Conservation (phyloP, 2,113 vertebrate species). For the Microcebus jonahi region DNA sequence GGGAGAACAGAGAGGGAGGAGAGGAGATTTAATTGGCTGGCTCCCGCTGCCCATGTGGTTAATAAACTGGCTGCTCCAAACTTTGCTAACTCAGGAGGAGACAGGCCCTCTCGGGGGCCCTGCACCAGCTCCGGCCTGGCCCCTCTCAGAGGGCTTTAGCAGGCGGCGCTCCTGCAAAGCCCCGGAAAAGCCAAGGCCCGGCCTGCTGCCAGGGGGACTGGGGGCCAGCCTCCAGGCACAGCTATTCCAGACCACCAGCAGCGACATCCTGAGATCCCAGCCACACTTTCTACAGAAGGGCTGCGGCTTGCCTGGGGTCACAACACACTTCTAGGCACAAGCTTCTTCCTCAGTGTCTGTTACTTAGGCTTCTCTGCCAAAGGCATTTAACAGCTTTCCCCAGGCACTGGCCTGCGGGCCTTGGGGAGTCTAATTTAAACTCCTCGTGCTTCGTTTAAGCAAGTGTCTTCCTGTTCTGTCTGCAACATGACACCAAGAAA, state of each 20-base stretch:
- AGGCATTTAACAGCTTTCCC: not conserved
- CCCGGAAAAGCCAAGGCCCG: not conserved
- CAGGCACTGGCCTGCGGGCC: not conserved
- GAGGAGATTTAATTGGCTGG: slow-evolving; percentile 67
- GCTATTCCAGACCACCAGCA: not conserved
- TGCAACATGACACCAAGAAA: not conserved
- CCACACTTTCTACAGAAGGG: not conserved
- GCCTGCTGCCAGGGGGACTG: fast-evolving
- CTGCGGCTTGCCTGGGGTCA: not conserved
- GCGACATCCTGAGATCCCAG: not conserved
- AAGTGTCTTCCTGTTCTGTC: not conserved
- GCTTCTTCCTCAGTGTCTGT: not conserved
- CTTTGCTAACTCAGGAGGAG: slow-evolving; percentile 50
- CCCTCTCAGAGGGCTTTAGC: not conserved
- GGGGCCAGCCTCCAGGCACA: not conserved
- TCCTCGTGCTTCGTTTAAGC: not conserved
- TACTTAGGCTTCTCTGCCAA: not conserved
- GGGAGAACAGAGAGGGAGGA: not conserved
- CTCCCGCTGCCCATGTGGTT: slow-evolving; percentile 39
- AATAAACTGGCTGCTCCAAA: slow-evolving; percentile 55
- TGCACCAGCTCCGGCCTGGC: not conserved
- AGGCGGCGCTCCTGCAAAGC: fast-evolving
- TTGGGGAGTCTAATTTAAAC: not conserved
- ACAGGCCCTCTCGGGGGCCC: not conserved
- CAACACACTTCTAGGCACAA: not conserved